Percentiles rank a stretch among this genome's conserved stretches.
Evolutionary conservation across 2,113 vertebrate species (phyloP).

Genomic region (Albula glossodonta): DNA sequence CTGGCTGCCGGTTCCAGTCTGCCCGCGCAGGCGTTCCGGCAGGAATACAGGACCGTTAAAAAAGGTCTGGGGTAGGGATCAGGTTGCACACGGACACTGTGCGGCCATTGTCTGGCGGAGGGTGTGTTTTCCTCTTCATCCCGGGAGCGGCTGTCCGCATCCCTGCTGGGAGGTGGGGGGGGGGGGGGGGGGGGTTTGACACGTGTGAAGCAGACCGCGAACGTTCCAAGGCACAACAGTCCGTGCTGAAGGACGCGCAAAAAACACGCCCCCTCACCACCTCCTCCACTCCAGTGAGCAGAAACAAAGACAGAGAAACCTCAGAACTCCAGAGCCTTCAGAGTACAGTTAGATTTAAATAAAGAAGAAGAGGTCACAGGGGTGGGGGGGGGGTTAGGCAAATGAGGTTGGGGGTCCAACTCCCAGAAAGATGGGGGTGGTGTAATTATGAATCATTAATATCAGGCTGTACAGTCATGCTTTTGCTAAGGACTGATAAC

Average conservation of each 20-base stretch:
- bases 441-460: not conserved
- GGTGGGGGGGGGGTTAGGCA: not conserved
- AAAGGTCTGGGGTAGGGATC: not conserved
- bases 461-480: not conserved
- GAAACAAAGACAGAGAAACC: conserved; percentile 48
- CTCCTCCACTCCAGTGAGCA: conserved; percentile 58
- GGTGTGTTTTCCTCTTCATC: not conserved
- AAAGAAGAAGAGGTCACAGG: not conserved
- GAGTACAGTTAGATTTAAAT: not conserved
- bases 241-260: not conserved
- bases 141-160: not conserved
- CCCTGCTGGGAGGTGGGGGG: not conserved
- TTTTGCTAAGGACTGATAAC: not conserved
- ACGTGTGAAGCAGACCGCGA: not conserved
- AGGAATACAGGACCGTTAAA: not conserved
- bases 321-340: conserved; percentile 42
- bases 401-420: not conserved
- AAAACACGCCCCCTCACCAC: not conserved
- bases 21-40: not conserved
- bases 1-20: not conserved
- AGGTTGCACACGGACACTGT: not conserved
- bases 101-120: not conserved
- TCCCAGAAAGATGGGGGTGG: not conserved
- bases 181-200: not conserved
- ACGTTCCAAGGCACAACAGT: conserved; percentile 20